These are phyloP conservation scores for Hippocampus guttulatus DNA, from an alignment of 2,113 vertebrate species.

Conservation along the genomic window DNA sequence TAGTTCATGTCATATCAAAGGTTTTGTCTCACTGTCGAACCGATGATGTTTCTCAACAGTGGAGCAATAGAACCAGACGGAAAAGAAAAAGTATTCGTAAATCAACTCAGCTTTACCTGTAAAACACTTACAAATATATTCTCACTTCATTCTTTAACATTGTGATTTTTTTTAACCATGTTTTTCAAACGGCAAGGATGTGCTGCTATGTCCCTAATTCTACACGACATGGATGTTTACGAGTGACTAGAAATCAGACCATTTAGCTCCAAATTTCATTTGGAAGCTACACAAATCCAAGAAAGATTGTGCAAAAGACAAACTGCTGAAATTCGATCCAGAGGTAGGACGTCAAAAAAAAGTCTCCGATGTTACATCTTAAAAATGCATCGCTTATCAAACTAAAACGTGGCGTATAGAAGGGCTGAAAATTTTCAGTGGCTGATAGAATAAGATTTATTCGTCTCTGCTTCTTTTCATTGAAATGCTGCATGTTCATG, in stretches of 20 bases:
- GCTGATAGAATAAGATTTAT: no score
- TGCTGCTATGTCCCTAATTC: neutral
- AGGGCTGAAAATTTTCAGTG: no score
- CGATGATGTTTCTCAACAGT: neutral
- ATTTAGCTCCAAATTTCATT: neutral
- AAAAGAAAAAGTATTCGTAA: neutral
- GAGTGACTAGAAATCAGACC: neutral
- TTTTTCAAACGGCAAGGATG: neutral
- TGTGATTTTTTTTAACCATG: no score
- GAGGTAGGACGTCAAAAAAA: no score
- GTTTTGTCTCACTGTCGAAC: neutral
- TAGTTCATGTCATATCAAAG: slow-evolving; percentile 1
- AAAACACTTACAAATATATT: neutral
- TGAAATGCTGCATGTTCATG: no score
- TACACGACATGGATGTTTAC: neutral
- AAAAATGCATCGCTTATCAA: no score
- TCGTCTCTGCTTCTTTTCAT: no score
- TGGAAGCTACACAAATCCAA: no score
- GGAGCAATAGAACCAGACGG: neutral
- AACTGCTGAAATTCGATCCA: no score
- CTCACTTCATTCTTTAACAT: neutral
- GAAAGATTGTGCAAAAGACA: no score
- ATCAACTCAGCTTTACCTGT: neutral
- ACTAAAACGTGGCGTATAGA: no score
- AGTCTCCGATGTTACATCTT: no score